Evolutionary conservation across 2,797 vertebrate species (phyloP).

Genomic region (Parauchenoglanis punctatus): DNA sequence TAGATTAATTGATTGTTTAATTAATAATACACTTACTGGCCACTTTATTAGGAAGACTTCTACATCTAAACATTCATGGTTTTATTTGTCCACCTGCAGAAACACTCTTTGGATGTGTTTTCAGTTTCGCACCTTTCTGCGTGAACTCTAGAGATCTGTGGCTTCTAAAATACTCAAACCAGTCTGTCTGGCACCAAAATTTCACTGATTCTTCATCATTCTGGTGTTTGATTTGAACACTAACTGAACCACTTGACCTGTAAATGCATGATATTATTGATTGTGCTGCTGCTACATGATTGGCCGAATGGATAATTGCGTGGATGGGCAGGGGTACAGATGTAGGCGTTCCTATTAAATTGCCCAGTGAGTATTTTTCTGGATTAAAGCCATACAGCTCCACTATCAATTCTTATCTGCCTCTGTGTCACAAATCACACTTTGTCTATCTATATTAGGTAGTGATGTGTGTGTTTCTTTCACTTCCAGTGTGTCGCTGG

Average conservation of each 20-base stretch:
- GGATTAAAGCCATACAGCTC: not conserved
- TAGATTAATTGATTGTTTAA: not conserved
- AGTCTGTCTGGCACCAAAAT: not conserved
- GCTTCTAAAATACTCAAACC: not conserved
- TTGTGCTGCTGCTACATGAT: not conserved
- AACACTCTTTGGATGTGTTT: not conserved
- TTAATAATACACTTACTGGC: too few species aligned
- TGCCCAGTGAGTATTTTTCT: too few species aligned
- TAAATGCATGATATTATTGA: not conserved
- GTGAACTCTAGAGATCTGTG: not conserved
- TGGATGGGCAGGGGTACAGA: too few species aligned
- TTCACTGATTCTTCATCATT: not conserved
- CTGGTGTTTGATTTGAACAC: not conserved
- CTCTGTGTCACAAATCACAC: slow-evolving; percentile 16
- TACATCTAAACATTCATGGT: not conserved
- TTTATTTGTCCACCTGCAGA: not conserved
- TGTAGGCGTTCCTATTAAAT: too few species aligned
- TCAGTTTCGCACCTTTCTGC: not conserved
- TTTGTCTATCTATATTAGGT: slow-evolving; percentile 13
- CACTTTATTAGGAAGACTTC: not conserved
- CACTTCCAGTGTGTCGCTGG: slow-evolving; percentile 81
- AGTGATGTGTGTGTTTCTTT: slow-evolving; percentile 18
- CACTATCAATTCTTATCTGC: not conserved
- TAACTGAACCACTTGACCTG: not conserved
- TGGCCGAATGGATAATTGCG: too few species aligned